Percentiles rank a stretch among this genome's conserved stretches.
phyloP scores from a whole-genome alignment of 2,113 vertebrate species.

The Cololabis saira region DNA sequence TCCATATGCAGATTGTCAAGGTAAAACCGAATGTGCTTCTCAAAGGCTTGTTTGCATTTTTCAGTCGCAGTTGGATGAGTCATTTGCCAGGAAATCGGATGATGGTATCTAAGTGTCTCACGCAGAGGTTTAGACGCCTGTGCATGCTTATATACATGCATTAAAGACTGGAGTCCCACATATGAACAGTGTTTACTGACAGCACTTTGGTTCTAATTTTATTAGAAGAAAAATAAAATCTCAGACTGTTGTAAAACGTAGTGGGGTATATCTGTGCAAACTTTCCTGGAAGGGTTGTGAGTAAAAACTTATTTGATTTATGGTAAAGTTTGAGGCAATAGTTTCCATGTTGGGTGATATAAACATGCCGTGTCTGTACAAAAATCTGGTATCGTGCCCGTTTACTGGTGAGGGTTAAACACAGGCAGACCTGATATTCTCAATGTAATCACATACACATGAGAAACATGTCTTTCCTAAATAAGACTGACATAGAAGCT shows the following conservation, averaged over 20 bases:
- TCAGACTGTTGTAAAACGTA: slow-evolving; percentile 40
- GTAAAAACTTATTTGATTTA: slow-evolving; percentile 46
- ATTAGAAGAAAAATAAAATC: slow-evolving; percentile 4
- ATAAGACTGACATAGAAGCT: slow-evolving; percentile 20
- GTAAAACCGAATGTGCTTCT: slow-evolving; percentile 42
- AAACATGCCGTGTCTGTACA: slow-evolving; percentile 57
- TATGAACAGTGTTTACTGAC: slow-evolving; percentile 44
- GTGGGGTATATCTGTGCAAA: slow-evolving; percentile 1
- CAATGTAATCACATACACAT: slow-evolving; percentile 55
- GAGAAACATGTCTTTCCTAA: slow-evolving; percentile 41
- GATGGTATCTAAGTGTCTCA: slow-evolving; percentile 49
- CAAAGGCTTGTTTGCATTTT: slow-evolving; percentile 70
- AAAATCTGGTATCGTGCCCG: slow-evolving; percentile 55
- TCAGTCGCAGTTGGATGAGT: slow-evolving; percentile 55
- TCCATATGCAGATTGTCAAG: slow-evolving; percentile 58
- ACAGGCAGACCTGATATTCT: slow-evolving; percentile 50
- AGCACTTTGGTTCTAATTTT: slow-evolving; percentile 7
- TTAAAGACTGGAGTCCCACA: slow-evolving; percentile 16
- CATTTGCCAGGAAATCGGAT: slow-evolving; percentile 58
- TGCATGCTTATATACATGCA: slow-evolving; percentile 21
- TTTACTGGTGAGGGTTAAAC: slow-evolving; percentile 65
- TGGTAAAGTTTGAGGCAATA: slow-evolving; percentile 58
- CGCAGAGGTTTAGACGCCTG: slow-evolving; percentile 19
- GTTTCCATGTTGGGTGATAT: slow-evolving; percentile 70
- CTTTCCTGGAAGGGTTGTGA: slow-evolving; percentile 40